A percentile compares a stretch with the other conserved stretches of the same genome.
Conservation (phyloP, 2,797 vertebrate genomes). For the Somateria mollissima region DNA sequence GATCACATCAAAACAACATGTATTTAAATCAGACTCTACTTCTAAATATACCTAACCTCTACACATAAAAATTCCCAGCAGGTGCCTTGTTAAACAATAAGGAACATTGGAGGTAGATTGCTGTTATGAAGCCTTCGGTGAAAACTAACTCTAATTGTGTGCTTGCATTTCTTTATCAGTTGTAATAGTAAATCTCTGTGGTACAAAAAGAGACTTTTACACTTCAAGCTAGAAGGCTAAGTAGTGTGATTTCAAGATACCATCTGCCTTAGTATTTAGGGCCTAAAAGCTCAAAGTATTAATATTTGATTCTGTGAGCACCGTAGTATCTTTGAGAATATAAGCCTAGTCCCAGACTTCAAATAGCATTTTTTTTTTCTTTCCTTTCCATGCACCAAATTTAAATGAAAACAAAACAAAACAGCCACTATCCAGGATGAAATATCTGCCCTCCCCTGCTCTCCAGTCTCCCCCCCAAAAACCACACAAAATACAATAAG, state of each 20-base stretch:
- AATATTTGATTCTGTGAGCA: conserved; percentile 23
- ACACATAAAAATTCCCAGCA: conserved; percentile 53
- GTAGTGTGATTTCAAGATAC: conserved; percentile 2
- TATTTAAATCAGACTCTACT: conserved; percentile 51
- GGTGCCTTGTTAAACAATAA: conserved; percentile 65
- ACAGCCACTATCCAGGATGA: neutral
- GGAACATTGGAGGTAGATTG: conserved; percentile 43
- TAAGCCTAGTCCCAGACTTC: neutral
- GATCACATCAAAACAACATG: conserved; percentile 20
- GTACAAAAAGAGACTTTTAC: neutral
- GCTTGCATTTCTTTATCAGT: neutral
- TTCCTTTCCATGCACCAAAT: neutral
- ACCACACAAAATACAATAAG: accelerated
- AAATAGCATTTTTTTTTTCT: accelerated
- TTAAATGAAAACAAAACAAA: neutral
- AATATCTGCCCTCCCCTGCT: neutral
- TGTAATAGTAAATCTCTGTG: neutral
- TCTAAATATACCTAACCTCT: conserved; percentile 52
- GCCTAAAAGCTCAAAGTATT: neutral
- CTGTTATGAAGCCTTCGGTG: neutral
- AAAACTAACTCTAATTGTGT: conserved; percentile 26
- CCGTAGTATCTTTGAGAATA: neutral
- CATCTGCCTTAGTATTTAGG: neutral
- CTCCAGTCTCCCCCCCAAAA: neutral
- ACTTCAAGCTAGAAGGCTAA: conserved; percentile 1